Percentiles rank a stretch among this genome's conserved stretches.
These are phyloP conservation scores for Gortyna flavago DNA, from an alignment of 2,888 invertebrate species.

Conservation along the genomic window DNA sequence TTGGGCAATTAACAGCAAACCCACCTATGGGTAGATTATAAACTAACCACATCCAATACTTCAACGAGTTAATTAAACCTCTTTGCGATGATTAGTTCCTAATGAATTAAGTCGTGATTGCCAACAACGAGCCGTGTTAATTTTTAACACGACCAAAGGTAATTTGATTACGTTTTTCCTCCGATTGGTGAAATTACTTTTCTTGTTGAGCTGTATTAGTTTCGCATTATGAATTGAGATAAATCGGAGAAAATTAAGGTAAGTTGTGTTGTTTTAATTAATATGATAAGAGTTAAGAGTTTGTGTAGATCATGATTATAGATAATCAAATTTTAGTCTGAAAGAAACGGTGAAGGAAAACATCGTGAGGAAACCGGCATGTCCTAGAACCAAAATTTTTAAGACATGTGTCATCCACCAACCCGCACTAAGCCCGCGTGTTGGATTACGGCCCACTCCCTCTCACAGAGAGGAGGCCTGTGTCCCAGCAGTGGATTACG, in stretches of 20 bases:
- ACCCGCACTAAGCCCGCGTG: too few relatives aligned
- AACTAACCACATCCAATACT: constrained; percentile 43
- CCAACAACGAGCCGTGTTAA: constrained; percentile 15
- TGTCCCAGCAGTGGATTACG: too few relatives aligned
- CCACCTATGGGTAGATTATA: constrained; percentile 34
- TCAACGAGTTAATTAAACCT: constrained; percentile 60
- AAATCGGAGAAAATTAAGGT: neutral
- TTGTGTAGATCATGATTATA: neutral
- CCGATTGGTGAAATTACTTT: constrained; percentile 12
- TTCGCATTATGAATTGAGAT: constrained; percentile 4
- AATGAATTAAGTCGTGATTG: constrained; percentile 58
- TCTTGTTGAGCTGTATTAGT: constrained; percentile 7
- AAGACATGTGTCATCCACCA: too few relatives aligned
- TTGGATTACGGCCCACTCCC: too few relatives aligned
- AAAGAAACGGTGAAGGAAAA: too few relatives aligned
- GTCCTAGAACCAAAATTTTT: too few relatives aligned
- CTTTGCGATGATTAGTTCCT: constrained; percentile 48
- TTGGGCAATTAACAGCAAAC: constrained; percentile 17
- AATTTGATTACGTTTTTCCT: constrained; percentile 26
- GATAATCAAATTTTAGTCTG: too few relatives aligned
- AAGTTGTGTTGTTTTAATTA: neutral
- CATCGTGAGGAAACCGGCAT: too few relatives aligned
- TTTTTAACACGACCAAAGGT: constrained; percentile 40
- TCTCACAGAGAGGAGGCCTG: too few relatives aligned
- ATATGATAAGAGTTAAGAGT: neutral